These are phyloP conservation scores for Cyclopterus lumpus DNA, from an alignment of 2,797 vertebrate genomes.

Conservation along the genomic window DNA sequence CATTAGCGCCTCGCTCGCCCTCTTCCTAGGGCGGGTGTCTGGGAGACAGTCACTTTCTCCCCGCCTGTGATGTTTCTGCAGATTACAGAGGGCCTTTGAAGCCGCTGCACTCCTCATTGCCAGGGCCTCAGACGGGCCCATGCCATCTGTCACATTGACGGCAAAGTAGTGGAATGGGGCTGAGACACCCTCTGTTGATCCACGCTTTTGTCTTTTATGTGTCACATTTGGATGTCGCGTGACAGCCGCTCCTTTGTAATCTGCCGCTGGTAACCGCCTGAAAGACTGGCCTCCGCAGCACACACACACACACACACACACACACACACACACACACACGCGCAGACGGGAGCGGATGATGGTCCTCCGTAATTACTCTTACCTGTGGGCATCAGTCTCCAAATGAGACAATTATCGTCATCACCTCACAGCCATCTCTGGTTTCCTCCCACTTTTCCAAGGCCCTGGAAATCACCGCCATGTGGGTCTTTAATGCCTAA, in stretches of 20 bases:
- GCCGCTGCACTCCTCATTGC: constrained; percentile 91
- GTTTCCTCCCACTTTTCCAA: constrained; percentile 58
- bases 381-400: constrained; percentile 81
- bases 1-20: constrained; percentile 93
- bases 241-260: constrained; percentile 92
- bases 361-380: constrained; percentile 80
- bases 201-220: constrained; percentile 93
- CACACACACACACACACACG: constrained; percentile 55
- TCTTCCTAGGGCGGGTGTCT: constrained; percentile 93
- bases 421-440: constrained; percentile 56
- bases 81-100: constrained; percentile 99
- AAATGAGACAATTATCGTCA: constrained; percentile 82
- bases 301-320: constrained; percentile 59
- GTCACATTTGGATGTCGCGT: constrained; percentile 88
- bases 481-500: constrained; percentile 59
- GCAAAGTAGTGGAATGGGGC: constrained; percentile 93
- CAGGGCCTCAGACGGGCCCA: constrained; percentile 92
- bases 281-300: constrained; percentile 72
- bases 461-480: constrained; percentile 55
- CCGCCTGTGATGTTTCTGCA: constrained; percentile 97
- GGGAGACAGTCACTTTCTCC: constrained; percentile 97
- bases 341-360: constrained; percentile 69
- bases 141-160: constrained; percentile 96
- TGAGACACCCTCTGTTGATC: constrained; percentile 95
- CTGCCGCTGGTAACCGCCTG: constrained; percentile 81